Base-by-base conservation (phyloP, 2,888 invertebrate species). In the Sylvicola cinctus region DNA sequence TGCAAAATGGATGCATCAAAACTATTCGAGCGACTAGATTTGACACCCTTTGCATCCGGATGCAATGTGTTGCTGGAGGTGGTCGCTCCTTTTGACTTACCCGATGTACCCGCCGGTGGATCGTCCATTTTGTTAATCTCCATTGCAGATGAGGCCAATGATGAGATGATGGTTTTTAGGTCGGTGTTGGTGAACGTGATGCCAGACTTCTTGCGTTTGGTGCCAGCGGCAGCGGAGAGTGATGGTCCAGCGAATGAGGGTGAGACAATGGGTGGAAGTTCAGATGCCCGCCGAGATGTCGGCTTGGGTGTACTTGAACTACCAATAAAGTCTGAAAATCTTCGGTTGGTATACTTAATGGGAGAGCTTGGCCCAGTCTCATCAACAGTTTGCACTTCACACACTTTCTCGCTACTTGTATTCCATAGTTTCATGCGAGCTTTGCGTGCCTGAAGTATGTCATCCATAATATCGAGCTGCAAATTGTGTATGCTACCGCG, bases 401-500 rank as follows among this genome's bases (percentile, higher is more conserved):
- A 83, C 10, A 84, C 74, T 36, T 71, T 69, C 52, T 78, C 76
- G 46, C 67, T 79, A 38, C 79, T 75, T 2, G 81, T 80, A 40
- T 76, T 79, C 79, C 80, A 83, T 48, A 84, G 66, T 48, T 80
- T 81, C 70, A 84, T 73, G 39, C 80, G 70, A 1, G 80, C 72
- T 63, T 83, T 83, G 33, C 79, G 67, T 11, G 80, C 77, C 47
- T 75, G 74, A 11, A 83, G 76, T 40, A 84, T 84, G 49, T 84
- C 81, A 46, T 84, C 84, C 83, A 84, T 83, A 43, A 84, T 83
- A 49, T 84, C 84, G 45, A 84, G 58, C 50, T 81, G 80, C 6
- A 84, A 62, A 49, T 83, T 84, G 52, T 83, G 83, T 29, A 76
- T 73, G 54, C 81, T 81, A 35, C 81, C 79, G 14, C 66, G 56